Base-by-base conservation (phyloP, 2,888 invertebrate genomes). In the Strigamia maritima region DNA sequence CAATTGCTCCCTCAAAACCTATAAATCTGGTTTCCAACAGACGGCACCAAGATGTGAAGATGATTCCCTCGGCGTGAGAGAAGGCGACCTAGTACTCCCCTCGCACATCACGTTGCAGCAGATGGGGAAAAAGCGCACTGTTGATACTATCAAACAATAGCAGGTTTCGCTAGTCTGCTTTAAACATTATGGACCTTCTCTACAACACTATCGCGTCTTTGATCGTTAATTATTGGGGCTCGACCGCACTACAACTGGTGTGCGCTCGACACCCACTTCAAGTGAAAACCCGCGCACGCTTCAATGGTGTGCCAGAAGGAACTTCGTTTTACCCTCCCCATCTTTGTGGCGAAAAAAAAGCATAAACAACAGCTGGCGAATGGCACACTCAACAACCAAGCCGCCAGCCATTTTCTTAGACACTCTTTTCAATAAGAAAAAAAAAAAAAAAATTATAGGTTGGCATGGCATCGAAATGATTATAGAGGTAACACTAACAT, bases 1-100 rank as follows among this genome's bases (percentile, higher is more conserved):
- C 70, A 70, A 70, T 70, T 70, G 70, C 70, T 70, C 70, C 70
- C 70, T 70, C 54, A 70, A 70, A n/a, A 70, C 70, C 70, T 70
- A 70, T 70, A 70, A 70, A 70, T 70, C 70, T 70, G 70, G 70
- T 70, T 70, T 70, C 70, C 70, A 70, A 70, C 70, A 70, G 70
- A 70, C 70, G 70, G 70, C 70, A 70, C 70, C 70, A 70, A 70
- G 70, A 70, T 70, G 70, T 70, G 70, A 70, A 70, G 70, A 70
- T 70, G 70, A 70, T 70, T 70, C 70, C 70, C 70, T 28, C 28
- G 70, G 70, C 70, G 70, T 70, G 70, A 70, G 60, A 65, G 70
- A 28, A 28, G 70, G 26, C 54, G 54, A 54, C 70, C 24, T 28
- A 26, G 28, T 28, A 70, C 22, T 54, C 19, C 28, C 70, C 70